Evolutionary conservation across 2,888 invertebrate genomes (phyloP).

Genomic region (Frankliniella intonsa): DNA sequence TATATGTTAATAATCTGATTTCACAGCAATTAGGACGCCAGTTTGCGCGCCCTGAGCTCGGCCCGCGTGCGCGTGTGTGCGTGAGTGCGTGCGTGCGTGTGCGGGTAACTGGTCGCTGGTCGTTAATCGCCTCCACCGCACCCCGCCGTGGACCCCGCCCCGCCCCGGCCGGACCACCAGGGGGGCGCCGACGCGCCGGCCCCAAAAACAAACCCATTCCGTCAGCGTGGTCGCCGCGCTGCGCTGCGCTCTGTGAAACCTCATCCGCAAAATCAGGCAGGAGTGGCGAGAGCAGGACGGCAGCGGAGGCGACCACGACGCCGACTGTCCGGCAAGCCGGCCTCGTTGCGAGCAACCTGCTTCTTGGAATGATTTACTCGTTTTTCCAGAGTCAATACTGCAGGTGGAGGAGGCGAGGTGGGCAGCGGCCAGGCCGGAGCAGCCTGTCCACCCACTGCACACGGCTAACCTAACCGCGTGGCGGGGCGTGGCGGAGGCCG

Average conservation of each 20-base stretch:
- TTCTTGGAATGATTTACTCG: constrained; percentile 1
- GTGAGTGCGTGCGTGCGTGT: background rate
- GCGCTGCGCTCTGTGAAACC: background rate
- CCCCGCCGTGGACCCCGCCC: no score
- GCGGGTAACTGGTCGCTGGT: background rate
- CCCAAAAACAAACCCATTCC: background rate
- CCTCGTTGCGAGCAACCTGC: background rate
- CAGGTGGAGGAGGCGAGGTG: background rate
- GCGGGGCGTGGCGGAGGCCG: background rate
- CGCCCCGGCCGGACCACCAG: background rate
- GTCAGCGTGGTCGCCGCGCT: background rate
- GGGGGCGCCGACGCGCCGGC: no score
- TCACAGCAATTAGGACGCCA: constrained; percentile 4
- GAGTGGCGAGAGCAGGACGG: no score
- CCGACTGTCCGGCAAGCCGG: no score
- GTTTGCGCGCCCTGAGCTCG: background rate
- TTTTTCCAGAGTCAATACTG: constrained; percentile 10
- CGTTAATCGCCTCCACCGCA: no score
- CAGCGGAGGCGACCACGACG: no score
- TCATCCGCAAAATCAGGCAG: no score
- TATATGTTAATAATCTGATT: constrained; percentile 15
- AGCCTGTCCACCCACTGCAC: background rate
- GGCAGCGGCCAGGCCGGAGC: background rate
- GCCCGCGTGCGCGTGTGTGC: background rate
- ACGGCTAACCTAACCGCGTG: background rate